Evolutionary conservation across 2,797 vertebrate genomes (phyloP).

Genomic region (Aulostomus chinensis): DNA sequence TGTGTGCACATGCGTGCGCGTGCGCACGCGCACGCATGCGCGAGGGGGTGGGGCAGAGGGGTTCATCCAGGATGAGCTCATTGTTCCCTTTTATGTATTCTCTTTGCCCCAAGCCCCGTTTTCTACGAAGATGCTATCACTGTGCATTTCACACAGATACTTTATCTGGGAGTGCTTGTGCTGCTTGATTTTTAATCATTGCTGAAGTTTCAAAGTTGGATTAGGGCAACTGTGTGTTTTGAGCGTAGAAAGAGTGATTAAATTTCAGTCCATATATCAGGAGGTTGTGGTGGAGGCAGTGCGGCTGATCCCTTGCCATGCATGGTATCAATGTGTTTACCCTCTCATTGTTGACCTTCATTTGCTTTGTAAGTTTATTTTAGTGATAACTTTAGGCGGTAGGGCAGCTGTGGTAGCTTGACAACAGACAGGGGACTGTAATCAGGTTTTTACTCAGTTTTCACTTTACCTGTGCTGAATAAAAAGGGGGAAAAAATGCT

Average conservation of each 20-base stretch:
- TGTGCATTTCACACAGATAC: slow-evolving; percentile 49
- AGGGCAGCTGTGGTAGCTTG: slow-evolving; percentile 4
- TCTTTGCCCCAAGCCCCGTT: slow-evolving; percentile 56
- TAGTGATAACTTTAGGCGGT: slow-evolving; percentile 4
- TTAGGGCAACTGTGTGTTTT: slow-evolving; percentile 45
- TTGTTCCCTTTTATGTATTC: slow-evolving; percentile 66
- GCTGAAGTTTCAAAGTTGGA: slow-evolving; percentile 56
- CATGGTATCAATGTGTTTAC: no score
- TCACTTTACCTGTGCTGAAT: no score
- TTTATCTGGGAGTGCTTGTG: slow-evolving; percentile 52
- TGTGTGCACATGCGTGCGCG: no score
- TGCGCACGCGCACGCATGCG: no score
- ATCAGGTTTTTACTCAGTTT: not conserved
- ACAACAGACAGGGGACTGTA: not conserved
- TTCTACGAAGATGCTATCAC: slow-evolving; percentile 69
- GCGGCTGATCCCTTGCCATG: no score
- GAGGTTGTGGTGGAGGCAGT: slow-evolving; percentile 2
- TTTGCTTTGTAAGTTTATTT: slow-evolving; percentile 8
- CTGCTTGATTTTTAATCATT: slow-evolving; percentile 61
- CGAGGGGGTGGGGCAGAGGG: slow-evolving; percentile 21
- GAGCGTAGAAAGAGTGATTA: no score
- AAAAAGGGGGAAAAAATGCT: no score
- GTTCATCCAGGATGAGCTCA: slow-evolving; percentile 63
- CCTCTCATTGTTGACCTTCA: no score
- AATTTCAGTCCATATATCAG: slow-evolving; percentile 12